A percentile compares a stretch with the other conserved stretches of the same genome.
phyloP scores from a whole-genome alignment of 2,797 vertebrate genomes.

The Hypotaenidia philippensis region DNA sequence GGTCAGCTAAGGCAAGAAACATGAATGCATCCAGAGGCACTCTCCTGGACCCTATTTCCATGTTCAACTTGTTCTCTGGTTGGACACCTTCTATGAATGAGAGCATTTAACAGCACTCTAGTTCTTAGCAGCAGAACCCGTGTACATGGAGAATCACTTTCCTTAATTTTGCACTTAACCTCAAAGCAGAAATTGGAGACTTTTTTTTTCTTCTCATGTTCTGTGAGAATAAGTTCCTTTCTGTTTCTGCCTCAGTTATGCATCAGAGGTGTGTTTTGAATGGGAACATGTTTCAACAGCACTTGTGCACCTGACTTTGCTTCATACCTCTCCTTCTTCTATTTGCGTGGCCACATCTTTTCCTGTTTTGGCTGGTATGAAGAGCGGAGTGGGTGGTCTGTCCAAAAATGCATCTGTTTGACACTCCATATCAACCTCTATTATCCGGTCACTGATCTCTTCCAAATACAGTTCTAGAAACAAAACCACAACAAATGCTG shows the following conservation, averaged over 20 bases:
- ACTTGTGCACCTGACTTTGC: neutral
- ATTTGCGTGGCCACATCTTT: conserved; percentile 91
- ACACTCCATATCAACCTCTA: conserved; percentile 84
- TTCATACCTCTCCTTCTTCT: conserved; percentile 91
- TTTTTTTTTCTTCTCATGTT: neutral
- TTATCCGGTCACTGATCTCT: conserved; percentile 86
- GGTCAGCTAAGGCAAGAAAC: neutral
- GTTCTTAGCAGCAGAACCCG: neutral
- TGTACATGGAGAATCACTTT: neutral
- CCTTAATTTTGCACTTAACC: neutral
- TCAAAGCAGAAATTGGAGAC: neutral
- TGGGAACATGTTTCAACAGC: neutral
- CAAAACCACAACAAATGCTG: neutral
- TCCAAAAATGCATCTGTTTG: conserved; percentile 95
- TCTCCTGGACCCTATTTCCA: neutral
- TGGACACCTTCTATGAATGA: neutral
- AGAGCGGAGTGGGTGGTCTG: conserved; percentile 89
- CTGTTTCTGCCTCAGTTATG: neutral
- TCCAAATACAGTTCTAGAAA: conserved; percentile 92
- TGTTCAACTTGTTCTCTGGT: neutral
- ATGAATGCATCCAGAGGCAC: neutral
- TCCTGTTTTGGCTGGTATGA: conserved; percentile 92
- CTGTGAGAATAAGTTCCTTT: neutral
- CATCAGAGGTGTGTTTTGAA: neutral
- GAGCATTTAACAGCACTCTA: neutral